phyloP scores from a whole-genome alignment of 2,888 invertebrate species.

The Phytoseiulus persimilis region DNA sequence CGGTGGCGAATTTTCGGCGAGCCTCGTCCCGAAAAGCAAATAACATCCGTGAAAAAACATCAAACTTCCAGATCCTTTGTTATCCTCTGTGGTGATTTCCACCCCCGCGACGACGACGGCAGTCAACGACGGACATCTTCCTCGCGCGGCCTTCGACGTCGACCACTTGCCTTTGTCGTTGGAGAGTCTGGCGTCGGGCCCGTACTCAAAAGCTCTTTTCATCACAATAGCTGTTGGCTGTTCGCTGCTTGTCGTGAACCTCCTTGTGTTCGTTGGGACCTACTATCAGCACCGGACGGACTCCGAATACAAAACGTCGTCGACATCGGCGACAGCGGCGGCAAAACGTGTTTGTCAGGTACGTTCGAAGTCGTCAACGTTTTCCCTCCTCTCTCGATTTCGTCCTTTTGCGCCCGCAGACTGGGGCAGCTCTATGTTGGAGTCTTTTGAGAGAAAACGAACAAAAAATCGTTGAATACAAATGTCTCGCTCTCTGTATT shows the following conservation, averaged over 20 bases:
- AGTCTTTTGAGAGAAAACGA: too few species aligned
- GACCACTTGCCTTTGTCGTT: conserved; percentile 23
- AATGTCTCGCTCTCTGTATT: not conserved
- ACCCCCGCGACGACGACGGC: not conserved
- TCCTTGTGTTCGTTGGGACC: conserved; percentile 18
- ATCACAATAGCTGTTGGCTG: conserved; percentile 38
- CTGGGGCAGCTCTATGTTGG: too few species aligned
- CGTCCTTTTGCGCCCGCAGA: too few species aligned
- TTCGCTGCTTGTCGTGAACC: conserved; percentile 37
- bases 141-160: not conserved
- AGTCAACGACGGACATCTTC: not conserved
- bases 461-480: not conserved
- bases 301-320: not conserved
- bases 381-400: not conserved
- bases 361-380: not conserved
- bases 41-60: too few species aligned
- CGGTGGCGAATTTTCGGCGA: too few species aligned
- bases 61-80: not conserved
- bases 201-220: conserved; percentile 33
- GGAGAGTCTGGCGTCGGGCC: conserved; percentile 35
- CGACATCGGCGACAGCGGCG: not conserved
- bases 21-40: too few species aligned
- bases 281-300: conserved; percentile 31
- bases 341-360: conserved; percentile 5
- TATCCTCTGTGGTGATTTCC: not conserved